Conservation (phyloP, 2,113 vertebrate species). For the Menura novaehollandiae region DNA sequence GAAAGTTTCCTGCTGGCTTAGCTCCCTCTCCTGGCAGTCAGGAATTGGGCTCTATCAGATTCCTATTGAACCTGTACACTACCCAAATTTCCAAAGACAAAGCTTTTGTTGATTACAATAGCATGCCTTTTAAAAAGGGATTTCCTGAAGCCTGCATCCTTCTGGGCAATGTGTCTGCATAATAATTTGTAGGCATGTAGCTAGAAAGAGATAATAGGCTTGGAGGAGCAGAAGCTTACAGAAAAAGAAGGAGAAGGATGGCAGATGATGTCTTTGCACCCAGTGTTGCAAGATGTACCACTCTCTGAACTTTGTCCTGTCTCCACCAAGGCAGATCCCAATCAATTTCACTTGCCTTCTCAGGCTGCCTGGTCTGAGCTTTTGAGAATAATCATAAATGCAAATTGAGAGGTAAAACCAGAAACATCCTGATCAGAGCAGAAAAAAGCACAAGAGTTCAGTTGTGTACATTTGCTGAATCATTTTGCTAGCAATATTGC, state of each 20-base stretch:
- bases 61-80: neutral
- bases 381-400: neutral
- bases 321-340: neutral
- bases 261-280: neutral
- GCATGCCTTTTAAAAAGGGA: neutral
- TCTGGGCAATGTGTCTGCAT: neutral
- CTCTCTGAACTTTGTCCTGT: neutral
- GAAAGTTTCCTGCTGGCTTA: neutral
- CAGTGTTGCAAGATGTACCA: neutral
- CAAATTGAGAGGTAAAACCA: neutral
- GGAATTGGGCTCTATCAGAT: neutral
- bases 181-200: neutral
- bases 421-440: neutral
- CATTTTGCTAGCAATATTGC: neutral
- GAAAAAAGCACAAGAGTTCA: neutral
- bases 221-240: neutral
- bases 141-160: neutral
- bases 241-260: neutral
- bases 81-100: neutral
- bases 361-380: neutral
- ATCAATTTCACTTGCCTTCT: neutral
- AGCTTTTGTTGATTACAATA: neutral
- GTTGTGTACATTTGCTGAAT: neutral
- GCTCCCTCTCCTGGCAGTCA: constrained; percentile 36
- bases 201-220: neutral